Base-by-base conservation (phyloP, 2,113 vertebrate genomes). In the Mesoclemmys tuberculata region DNA sequence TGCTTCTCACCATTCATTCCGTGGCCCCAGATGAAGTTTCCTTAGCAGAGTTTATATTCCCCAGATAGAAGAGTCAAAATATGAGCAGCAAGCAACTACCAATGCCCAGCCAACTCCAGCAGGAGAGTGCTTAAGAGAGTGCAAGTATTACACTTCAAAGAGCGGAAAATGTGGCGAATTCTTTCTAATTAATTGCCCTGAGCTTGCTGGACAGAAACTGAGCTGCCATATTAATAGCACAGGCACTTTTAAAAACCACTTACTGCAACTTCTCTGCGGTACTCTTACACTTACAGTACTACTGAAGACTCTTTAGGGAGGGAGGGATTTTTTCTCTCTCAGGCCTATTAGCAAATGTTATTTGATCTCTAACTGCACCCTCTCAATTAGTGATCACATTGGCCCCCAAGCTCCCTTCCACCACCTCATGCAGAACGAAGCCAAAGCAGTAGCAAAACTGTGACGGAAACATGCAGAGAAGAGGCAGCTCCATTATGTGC, bases 1-100 rank as follows among this genome's bases (percentile, higher is more conserved):
- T 92, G 92, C 87, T 94, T 98, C 96, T 95, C 90, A 88, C 44
- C 82, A 92, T 96, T 96, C 89, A 90, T 93, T 97, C 98, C 92
- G 90, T 92, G 95, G 87, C 92, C 90, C 95, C 80, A 88, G 90
- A 92, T 89, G 82, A 96, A 93, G 96, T 93, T 95, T 95, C 58
- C 92, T 10, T 92, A 95, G 88, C 90, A 2, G 58, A 90, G 87
- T 96, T 92, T 94, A 49, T 95, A 88, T 93, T 96, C 94, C 74
- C 95, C 89, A 71, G 84, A 85, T 92, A 83, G 49, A 27, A 52
- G 64, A 94, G 95, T 93, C 71, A 61, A 93, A 95, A 93, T 48
- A 88, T 97, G 92, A 96, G 86, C 82, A 97, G 90, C 81, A 93
- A 97, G 95, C 90, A 94, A 93, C 93, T 96, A 83, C 82, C 80